Conservation (phyloP, 2,797 vertebrate species). For the Bovichtus diacanthus region DNA sequence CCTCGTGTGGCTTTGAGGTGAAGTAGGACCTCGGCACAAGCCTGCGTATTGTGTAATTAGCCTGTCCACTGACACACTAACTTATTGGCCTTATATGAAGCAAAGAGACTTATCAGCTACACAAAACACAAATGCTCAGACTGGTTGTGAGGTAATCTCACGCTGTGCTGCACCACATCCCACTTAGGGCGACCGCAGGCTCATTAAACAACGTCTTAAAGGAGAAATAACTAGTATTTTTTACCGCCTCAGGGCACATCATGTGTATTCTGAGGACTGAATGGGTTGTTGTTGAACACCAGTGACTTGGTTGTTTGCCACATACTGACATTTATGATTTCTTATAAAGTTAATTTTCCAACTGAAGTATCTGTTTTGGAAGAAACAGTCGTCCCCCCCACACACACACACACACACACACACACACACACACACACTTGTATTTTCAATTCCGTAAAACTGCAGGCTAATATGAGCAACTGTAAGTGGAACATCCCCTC, state of each 20-base stretch:
- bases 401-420: background rate
- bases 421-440: conserved; percentile 11
- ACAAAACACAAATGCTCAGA: conserved; percentile 50
- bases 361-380: conserved; percentile 34
- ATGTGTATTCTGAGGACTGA: conserved; percentile 28
- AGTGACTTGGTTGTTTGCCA: conserved; percentile 23
- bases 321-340: conserved; percentile 22
- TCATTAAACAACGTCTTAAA: conserved; percentile 52
- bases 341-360: conserved; percentile 35
- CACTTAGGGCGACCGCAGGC: conserved; percentile 52
- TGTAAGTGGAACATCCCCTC: conserved; percentile 29
- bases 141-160: conserved; percentile 44
- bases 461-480: conserved; percentile 2
- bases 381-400: background rate
- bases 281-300: conserved; percentile 31
- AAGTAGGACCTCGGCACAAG: conserved; percentile 46
- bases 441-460: conserved; percentile 36
- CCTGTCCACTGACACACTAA: conserved; percentile 59
- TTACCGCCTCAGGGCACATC: conserved; percentile 39
- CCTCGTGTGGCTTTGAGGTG: conserved; percentile 32
- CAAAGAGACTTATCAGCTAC: conserved; percentile 57
- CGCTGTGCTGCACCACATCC: conserved; percentile 51
- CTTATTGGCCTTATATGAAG: conserved; percentile 55
- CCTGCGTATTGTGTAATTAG: conserved; percentile 59
- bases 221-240: conserved; percentile 43